Percentiles rank a stretch among this genome's conserved stretches.
phyloP scores from a whole-genome alignment of 1,140 invertebrate species.

The Drosophila nasuta region DNA sequence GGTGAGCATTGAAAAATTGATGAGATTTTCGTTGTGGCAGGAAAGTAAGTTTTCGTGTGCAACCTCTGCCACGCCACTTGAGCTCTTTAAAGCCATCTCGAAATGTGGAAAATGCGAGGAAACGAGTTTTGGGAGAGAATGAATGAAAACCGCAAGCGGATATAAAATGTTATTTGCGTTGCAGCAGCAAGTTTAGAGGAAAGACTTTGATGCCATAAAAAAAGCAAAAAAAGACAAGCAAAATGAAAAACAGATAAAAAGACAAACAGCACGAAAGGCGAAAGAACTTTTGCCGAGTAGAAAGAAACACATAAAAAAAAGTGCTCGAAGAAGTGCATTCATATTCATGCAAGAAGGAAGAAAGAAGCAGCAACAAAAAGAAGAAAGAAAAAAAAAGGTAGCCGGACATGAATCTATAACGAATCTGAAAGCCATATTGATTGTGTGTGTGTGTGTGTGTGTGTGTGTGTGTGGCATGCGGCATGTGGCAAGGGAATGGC shows the following conservation, averaged over 20 bases:
- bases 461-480: too few species aligned
- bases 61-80: slow-evolving; percentile 5
- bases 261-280: slow-evolving; percentile 25
- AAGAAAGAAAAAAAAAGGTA: neutral
- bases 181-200: slow-evolving; percentile 5
- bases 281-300: slow-evolving; percentile 9
- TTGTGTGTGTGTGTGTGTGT: slow-evolving; percentile 26
- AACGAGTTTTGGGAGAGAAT: slow-evolving; percentile 5
- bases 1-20: slow-evolving; percentile 76
- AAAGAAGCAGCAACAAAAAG: slow-evolving; percentile 1
- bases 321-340: slow-evolving; percentile 36
- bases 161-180: slow-evolving; percentile 34
- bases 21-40: slow-evolving; percentile 54
- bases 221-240: neutral
- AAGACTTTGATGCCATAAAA: slow-evolving; percentile 10
- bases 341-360: slow-evolving; percentile 40
- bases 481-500: slow-evolving; percentile 5
- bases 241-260: slow-evolving; percentile 8
- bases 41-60: neutral
- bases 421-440: slow-evolving; percentile 65
- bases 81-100: slow-evolving; percentile 40
- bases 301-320: slow-evolving; percentile 25
- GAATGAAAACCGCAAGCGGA: slow-evolving; percentile 18
- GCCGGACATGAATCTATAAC: slow-evolving; percentile 69
- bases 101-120: slow-evolving; percentile 1